A percentile compares a stretch with the other conserved stretches of the same genome.
Evolutionary conservation across 1,140 invertebrate genomes (phyloP).

Genomic region (Eumeta japonica): DNA sequence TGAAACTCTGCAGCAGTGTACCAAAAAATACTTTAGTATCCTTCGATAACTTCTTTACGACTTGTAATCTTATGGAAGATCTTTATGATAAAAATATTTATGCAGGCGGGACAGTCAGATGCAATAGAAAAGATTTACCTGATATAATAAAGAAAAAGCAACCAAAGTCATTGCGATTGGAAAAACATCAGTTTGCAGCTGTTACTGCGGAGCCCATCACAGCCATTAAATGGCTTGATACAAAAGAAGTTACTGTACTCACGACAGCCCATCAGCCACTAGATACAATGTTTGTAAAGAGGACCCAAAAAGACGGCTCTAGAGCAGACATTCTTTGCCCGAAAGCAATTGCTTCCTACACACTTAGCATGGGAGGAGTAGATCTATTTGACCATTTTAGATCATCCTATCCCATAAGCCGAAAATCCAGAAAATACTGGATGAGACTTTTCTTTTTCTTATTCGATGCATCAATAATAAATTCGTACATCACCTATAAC

Average conservation of each 20-base stretch:
- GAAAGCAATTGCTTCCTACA: slow-evolving; percentile 4
- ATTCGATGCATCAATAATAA: slow-evolving; percentile 2
- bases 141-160: slow-evolving; percentile 5
- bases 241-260: slow-evolving; percentile 9
- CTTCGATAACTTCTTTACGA: slow-evolving; percentile 19
- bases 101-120: slow-evolving; percentile 9
- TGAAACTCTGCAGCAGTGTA: slow-evolving; percentile 8
- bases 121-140: slow-evolving; percentile 11
- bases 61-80: slow-evolving; percentile 11
- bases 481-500: slow-evolving; percentile 7
- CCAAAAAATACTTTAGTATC: slow-evolving; percentile 10
- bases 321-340: slow-evolving; percentile 9
- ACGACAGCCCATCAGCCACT: slow-evolving; percentile 9
- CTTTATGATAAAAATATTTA: slow-evolving; percentile 14
- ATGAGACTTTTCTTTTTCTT: slow-evolving; percentile 5
- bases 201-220: too few species aligned
- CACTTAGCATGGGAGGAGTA: slow-evolving; percentile 4
- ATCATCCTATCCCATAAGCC: too few species aligned
- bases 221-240: too few species aligned
- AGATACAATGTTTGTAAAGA: slow-evolving; percentile 6
- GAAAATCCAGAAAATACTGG: too few species aligned
- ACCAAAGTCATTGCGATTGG: neutral
- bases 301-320: slow-evolving; percentile 9
- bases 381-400: slow-evolving; percentile 6
- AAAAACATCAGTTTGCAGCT: slow-evolving; percentile 5